Base-by-base conservation (phyloP, 2,113 vertebrate species). In the Elephantulus edwardii region DNA sequence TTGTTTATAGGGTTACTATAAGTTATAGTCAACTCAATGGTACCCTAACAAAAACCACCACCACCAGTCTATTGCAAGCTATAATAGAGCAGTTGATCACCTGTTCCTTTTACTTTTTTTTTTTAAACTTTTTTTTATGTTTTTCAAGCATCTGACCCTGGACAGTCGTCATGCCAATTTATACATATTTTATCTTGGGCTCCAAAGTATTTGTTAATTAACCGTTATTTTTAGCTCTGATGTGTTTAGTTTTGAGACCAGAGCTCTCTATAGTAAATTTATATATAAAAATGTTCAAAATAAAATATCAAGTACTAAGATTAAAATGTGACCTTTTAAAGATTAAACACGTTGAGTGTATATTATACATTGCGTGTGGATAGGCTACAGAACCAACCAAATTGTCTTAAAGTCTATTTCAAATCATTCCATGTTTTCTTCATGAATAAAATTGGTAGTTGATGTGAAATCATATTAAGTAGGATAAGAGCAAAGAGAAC, bases 401-500 rank as follows among this genome's bases (percentile, higher is more conserved):
- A 88, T 88, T 91, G 42, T 72, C 74, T 80, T 76, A 79, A 93
- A 93, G 76, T 80, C 81, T 66, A 91, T 85, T 95, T 80, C 85
- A 68, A 88, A 88, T 90, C 66, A 85, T 72, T 62, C 83, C 92
- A 86, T 68, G 54, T 89, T 93, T 93, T 70, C 86, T 94, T 91
- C 85, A 89, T 86, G 71, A 75, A 79, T 87, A 91, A 83, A 80
- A 83, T 46, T 72, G 81, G 83, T 56, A 14, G 33, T 92, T 52
- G 80, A 75, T 74, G 70, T 70, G 77, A 86, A 91, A 86, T 83
- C 90, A 80, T 86, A 86, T 93, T 85, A 93, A 95, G 72, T 88
- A 89, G 91, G 66, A 92, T 40, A 54, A n/a, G 94, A 91, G 79
- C 70, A 86, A 93, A 96, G 94, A 93, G 93, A 95, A 83, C 83